A percentile compares a stretch with the other conserved stretches of the same genome.
Conservation (phyloP, 2,888 invertebrate species). For the Marronus borbonicus region DNA sequence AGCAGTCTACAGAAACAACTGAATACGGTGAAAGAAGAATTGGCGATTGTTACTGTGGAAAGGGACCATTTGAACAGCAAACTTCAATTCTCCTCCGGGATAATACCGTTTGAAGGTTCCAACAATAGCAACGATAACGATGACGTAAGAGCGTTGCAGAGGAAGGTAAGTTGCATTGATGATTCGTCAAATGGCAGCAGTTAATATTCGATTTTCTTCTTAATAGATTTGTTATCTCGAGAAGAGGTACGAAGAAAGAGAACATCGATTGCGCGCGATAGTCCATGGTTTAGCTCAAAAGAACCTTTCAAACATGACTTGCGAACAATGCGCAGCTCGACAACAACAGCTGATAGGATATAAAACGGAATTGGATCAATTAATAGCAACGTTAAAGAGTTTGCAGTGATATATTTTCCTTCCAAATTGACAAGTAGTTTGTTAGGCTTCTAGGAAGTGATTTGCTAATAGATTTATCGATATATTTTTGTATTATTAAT, state of each 20-base stretch:
- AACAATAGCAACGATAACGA: slow-evolving; percentile 50
- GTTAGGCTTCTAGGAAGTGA: slow-evolving; percentile 12
- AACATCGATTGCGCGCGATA: slow-evolving; percentile 70
- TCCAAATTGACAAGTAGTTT: slow-evolving; percentile 38
- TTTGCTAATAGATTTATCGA: slow-evolving; percentile 20
- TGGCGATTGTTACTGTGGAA: slow-evolving; percentile 72
- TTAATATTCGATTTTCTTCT: not conserved
- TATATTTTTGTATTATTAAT: slow-evolving; percentile 46
- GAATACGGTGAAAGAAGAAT: slow-evolving; percentile 69
- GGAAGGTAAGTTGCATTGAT: slow-evolving; percentile 60
- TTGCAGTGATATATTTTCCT: slow-evolving; percentile 59
- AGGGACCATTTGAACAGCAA: slow-evolving; percentile 73
- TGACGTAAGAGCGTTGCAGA: slow-evolving; percentile 61
- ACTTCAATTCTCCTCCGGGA: slow-evolving; percentile 56
- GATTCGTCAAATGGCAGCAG: not conserved
- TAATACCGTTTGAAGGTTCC: slow-evolving; percentile 48
- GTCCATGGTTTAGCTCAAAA: slow-evolving; percentile 70
- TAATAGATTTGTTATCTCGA: slow-evolving; percentile 69
- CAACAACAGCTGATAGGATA: slow-evolving; percentile 69
- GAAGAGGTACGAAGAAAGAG: slow-evolving; percentile 71
- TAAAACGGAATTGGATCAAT: slow-evolving; percentile 69
- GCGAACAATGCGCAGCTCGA: slow-evolving; percentile 68
- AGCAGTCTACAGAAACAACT: slow-evolving; percentile 69
- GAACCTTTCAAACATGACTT: slow-evolving; percentile 65
- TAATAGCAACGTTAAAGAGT: slow-evolving; percentile 67